Conservation (phyloP, 2,797 vertebrate species). For the Parauchenoglanis ngamensis region DNA sequence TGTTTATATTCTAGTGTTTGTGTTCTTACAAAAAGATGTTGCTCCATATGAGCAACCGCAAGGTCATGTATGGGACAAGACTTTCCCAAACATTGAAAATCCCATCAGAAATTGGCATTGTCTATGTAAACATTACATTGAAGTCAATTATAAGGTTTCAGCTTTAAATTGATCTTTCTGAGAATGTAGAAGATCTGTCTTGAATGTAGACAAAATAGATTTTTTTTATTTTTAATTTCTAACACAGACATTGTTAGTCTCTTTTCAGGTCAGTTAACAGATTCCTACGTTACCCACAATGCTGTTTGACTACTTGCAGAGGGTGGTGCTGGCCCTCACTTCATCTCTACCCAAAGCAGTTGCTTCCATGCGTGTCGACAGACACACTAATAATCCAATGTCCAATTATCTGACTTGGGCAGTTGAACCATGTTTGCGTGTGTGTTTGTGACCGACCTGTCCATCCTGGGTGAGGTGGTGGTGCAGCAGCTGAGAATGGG, state of each 20-base stretch:
- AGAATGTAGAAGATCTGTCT: background rate
- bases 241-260: background rate
- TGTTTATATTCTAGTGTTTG: background rate
- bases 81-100: background rate
- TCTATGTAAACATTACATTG: background rate
- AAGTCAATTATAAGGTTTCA: background rate
- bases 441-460: conserved; percentile 77
- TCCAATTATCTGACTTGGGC: background rate
- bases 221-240: background rate
- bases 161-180: background rate
- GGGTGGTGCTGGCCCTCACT: no score
- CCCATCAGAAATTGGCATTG: background rate
- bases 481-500: conserved; percentile 94
- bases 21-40: background rate
- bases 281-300: background rate
- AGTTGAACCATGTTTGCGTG: background rate
- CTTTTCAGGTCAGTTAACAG: background rate
- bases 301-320: background rate
- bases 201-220: background rate
- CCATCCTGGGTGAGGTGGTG: conserved; percentile 93
- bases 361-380: background rate
- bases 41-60: background rate
- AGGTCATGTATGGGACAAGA: background rate
- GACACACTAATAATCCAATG: background rate
- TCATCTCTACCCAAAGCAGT: background rate